phyloP scores from a whole-genome alignment of 1,140 invertebrate species.

The Psix sp. region DNA sequence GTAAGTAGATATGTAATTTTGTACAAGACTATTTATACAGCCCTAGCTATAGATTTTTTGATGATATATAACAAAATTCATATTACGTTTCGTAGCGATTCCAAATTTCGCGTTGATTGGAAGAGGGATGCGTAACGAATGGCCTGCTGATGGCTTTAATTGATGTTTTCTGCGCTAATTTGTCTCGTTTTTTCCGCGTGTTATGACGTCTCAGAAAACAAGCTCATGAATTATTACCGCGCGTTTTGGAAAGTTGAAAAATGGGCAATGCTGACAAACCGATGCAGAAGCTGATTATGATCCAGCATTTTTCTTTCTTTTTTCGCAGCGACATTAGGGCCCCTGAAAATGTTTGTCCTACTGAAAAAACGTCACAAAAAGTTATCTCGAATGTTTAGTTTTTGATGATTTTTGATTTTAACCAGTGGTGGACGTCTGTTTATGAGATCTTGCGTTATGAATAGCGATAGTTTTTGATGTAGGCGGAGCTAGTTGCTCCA shows the following conservation, averaged over 20 bases:
- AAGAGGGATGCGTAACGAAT: constrained; percentile 7
- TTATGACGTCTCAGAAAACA: constrained; percentile 16
- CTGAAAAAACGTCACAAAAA: constrained; percentile 1
- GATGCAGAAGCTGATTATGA: constrained; percentile 2
- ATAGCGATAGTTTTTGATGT: constrained; percentile 23
- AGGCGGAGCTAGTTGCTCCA: constrained; percentile 30
- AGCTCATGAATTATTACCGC: constrained; percentile 14
- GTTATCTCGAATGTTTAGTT: constrained; percentile 28
- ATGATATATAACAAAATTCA: too few species aligned
- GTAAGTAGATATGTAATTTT: too few species aligned
- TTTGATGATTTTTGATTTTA: constrained; percentile 30
- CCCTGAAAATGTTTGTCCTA: neutral
- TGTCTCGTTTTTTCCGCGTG: constrained; percentile 1
- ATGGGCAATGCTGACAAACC: neutral
- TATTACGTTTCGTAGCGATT: too few species aligned
- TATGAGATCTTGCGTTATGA: constrained; percentile 30
- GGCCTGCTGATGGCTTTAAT: constrained; percentile 17
- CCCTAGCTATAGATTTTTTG: too few species aligned
- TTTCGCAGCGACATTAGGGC: too few species aligned
- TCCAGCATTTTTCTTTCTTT: too few species aligned
- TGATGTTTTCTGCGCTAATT: constrained; percentile 8
- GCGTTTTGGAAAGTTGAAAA: constrained; percentile 4
- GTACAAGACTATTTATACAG: too few species aligned
- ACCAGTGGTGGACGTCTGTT: constrained; percentile 31
- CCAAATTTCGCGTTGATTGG: too few species aligned